Evolutionary conservation across 2,113 vertebrate genomes (phyloP).

Genomic region (Sitta europaea): DNA sequence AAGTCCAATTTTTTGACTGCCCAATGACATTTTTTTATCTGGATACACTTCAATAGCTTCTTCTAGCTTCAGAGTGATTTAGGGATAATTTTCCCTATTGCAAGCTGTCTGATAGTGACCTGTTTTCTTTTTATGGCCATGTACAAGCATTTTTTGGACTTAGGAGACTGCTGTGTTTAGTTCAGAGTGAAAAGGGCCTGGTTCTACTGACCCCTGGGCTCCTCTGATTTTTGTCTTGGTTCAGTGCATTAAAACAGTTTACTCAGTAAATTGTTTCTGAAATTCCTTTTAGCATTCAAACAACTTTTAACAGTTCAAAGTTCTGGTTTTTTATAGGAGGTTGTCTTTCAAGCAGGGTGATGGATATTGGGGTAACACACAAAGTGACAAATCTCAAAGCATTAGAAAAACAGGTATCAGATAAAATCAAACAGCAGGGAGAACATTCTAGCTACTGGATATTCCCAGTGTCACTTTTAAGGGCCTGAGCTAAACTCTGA

Average conservation of each 20-base stretch:
- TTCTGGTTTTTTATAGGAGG: background rate
- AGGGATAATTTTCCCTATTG: background rate
- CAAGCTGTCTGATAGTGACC: background rate
- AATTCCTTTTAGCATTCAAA: background rate
- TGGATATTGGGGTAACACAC: background rate
- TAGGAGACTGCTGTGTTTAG: background rate
- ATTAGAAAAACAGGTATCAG: background rate
- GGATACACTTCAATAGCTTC: background rate
- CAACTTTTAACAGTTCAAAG: background rate
- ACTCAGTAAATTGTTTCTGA: background rate
- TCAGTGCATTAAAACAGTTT: background rate
- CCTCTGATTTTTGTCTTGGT: background rate
- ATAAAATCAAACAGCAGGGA: background rate
- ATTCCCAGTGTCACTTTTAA: background rate
- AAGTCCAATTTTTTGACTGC: background rate
- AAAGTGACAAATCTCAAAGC: background rate
- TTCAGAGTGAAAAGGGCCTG: background rate
- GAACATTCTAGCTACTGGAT: background rate
- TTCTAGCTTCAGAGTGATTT: background rate
- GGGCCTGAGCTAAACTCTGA: background rate
- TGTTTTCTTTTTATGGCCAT: background rate
- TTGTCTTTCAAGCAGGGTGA: background rate
- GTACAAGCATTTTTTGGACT: rapidly evolving
- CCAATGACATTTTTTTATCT: background rate
- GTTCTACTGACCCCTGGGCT: background rate